phyloP scores from a whole-genome alignment of 2,888 invertebrate genomes.

The Caenorhabditis doughertyi region DNA sequence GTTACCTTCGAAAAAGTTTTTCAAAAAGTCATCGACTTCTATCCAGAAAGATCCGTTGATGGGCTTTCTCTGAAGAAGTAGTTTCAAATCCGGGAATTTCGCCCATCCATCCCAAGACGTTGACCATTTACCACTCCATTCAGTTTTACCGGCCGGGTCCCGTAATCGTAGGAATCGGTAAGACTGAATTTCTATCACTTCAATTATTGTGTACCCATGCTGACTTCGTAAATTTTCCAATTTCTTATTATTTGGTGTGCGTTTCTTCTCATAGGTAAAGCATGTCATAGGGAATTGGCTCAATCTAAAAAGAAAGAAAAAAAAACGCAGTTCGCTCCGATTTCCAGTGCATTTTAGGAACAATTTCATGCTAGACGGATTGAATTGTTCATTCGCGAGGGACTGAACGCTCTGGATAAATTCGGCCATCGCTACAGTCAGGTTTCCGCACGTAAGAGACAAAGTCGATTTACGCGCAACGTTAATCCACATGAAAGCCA shows the following conservation, averaged over 20 bases:
- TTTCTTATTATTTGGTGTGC: neutral
- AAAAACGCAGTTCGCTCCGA: no score
- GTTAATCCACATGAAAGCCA: no score
- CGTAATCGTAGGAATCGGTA: neutral
- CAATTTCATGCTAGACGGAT: no score
- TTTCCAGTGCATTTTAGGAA: no score
- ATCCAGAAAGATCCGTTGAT: neutral
- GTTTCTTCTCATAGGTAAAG: neutral
- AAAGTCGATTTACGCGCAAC: no score
- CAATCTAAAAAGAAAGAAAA: no score
- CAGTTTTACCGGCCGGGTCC: neutral
- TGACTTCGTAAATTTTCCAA: neutral
- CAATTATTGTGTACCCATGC: neutral
- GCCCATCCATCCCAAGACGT: neutral
- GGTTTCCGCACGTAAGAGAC: no score
- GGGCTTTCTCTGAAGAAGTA: neutral
- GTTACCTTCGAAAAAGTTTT: no score
- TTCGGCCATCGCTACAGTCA: no score
- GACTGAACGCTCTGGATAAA: no score
- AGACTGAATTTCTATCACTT: neutral
- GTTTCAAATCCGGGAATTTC: neutral
- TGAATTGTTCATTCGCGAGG: no score
- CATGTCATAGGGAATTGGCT: neutral
- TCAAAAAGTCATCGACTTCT: no score
- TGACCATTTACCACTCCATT: constrained; percentile 1